These are phyloP conservation scores for Pseudachorutes palmiensis DNA, from an alignment of 1,140 invertebrate genomes.

Conservation along the genomic window DNA sequence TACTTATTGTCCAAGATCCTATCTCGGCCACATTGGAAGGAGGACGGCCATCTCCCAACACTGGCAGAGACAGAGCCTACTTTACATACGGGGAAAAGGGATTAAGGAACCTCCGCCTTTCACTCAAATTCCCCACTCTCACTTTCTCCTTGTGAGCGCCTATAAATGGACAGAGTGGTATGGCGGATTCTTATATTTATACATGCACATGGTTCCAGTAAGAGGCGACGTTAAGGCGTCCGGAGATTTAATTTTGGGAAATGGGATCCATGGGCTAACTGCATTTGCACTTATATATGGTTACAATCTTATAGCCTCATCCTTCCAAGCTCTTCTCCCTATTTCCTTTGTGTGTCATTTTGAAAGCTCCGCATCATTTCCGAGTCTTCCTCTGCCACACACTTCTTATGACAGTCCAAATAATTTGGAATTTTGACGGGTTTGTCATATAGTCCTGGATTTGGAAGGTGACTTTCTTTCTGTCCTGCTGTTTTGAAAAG, in stretches of 20 bases:
- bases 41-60: too few species aligned
- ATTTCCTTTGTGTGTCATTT: too few species aligned
- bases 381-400: neutral
- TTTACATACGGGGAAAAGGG: conserved; percentile 1
- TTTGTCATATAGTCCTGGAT: neutral
- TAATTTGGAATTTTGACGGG: conserved; percentile 11
- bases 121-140: neutral
- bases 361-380: neutral
- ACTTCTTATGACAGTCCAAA: conserved; percentile 8
- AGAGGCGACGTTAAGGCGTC: too few species aligned
- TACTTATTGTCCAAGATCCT: conserved; percentile 4
- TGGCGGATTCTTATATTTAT: too few species aligned
- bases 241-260: too few species aligned
- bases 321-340: too few species aligned
- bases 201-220: too few species aligned
- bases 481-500: neutral
- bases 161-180: neutral
- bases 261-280: too few species aligned
- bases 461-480: neutral
- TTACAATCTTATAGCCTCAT: too few species aligned
- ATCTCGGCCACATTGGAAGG: neutral
- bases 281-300: too few species aligned
- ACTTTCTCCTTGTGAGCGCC: neutral
- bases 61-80: too few species aligned
- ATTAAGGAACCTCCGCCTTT: neutral